phyloP scores from a whole-genome alignment of 2,113 vertebrate genomes.

The Haplochromis vanheusdeni region DNA sequence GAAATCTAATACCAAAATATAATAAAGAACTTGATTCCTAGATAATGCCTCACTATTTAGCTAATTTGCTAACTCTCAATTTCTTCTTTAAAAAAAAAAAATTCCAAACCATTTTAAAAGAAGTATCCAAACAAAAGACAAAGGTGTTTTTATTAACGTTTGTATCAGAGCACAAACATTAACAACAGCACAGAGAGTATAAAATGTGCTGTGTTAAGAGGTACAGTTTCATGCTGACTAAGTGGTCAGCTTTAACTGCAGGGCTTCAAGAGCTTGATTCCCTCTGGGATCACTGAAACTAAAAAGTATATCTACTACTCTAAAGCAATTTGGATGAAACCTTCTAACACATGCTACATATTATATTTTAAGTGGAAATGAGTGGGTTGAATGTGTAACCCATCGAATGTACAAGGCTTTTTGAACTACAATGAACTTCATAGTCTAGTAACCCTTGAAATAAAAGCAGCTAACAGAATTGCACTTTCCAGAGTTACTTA shows the following conservation, averaged over 20 bases:
- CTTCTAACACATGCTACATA: not conserved
- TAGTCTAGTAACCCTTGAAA: not conserved
- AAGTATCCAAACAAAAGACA: not conserved
- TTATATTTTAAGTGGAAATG: constrained; percentile 39
- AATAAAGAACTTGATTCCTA: not conserved
- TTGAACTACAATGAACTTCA: constrained; percentile 11
- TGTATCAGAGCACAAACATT: not conserved
- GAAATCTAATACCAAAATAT: constrained; percentile 8
- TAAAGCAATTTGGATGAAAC: constrained; percentile 39
- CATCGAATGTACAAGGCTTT: constrained; percentile 18
- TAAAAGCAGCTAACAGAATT: not conserved
- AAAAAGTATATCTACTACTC: constrained; percentile 30
- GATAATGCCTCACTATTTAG: not conserved
- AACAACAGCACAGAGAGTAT: not conserved
- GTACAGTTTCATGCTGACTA: constrained; percentile 2
- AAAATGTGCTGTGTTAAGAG: constrained; percentile 15
- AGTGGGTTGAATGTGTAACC: constrained; percentile 40
- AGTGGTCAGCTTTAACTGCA: not conserved
- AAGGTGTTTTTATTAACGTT: not conserved
- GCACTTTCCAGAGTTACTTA: not conserved
- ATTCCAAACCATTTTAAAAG: not conserved
- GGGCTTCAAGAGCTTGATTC: constrained; percentile 37
- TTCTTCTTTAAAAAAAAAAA: not conserved
- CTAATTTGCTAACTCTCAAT: not conserved
- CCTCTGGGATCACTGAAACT: constrained; percentile 29